Evolutionary conservation across 35 echinoderm and acorn worm species (phyloP).

Genomic region (Ophioderma brevispina): DNA sequence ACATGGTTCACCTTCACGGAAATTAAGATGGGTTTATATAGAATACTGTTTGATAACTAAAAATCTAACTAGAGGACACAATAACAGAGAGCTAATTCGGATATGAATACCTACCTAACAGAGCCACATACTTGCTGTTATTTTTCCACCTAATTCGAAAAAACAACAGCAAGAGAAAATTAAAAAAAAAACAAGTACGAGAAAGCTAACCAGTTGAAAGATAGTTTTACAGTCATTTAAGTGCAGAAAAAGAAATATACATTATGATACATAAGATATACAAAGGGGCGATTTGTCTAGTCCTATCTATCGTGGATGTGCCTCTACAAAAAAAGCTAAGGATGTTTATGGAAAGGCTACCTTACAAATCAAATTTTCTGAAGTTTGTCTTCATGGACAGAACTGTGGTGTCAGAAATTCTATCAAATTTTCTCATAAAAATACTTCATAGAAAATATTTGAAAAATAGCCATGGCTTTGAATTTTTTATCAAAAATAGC

Average conservation of each 20-base stretch:
- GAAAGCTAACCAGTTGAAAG: no score
- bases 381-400: not conserved
- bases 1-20: no score
- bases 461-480: not conserved
- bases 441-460: not conserved
- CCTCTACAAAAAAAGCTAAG: not conserved
- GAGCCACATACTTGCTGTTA: no score
- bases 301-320: not conserved
- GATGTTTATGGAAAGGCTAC: not conserved
- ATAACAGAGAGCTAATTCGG: no score
- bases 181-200: no score
- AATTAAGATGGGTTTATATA: no score
- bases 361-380: not conserved
- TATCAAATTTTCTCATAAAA: not conserved
- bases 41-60: no score
- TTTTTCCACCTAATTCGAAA: no score
- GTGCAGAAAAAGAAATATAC: not conserved
- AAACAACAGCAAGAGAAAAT: no score
- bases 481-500: slow-evolving; percentile 17
- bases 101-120: no score
- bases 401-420: not conserved
- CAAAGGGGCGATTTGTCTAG: not conserved
- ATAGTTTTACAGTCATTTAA: not conserved
- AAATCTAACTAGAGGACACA: no score
- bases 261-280: not conserved